Evolutionary conservation across 2,888 invertebrate genomes (phyloP), one percentile per base, ranked within the genome.

Genomic region (Ectemnius continuus): DNA sequence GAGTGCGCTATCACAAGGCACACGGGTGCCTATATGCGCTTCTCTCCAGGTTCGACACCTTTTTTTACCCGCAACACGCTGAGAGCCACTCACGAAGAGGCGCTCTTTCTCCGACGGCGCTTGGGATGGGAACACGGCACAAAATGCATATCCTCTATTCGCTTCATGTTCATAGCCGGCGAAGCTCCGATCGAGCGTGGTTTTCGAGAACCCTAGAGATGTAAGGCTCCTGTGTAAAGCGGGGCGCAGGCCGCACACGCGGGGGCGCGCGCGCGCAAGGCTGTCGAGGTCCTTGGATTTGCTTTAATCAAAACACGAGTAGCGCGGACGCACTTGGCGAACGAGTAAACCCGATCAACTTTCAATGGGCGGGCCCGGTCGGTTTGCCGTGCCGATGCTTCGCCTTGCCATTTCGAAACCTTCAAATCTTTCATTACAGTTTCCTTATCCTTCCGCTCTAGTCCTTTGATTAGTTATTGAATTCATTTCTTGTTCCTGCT

Each of bases 141-240:
- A 86, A 86, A 84, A 87, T 87, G 87, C 89, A 90, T 89, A 90
- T 90, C 88, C 86, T 88, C 84, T 84, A 85, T 89, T 89, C 81
- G 83, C 87, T 87, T 84, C 84, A 83, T 77, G 81, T 36, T 36
- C 36, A 8, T 81, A 85, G 84, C 75, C 75, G 82, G 83, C 70
- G 73, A 83, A 81, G 60, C 80, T 76, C 81, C 79, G 84, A 85
- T 83, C 79, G 76, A 85, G 73, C 80, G 81, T 16, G 52, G 52
- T 14, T 16, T 23, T 14, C 52, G 36, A 16, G 52, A 61, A 56
- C 20, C 11, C 36, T 4, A 26, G 4, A 16, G 45, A 16, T 13
- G 4, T 28, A 45, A 57, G 20, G 4, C 4, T 18, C 26, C 3
- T 8, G 58, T 58, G 26, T 23, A 23, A 26, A 48, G 52, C 13